These are phyloP conservation scores for Alces alces DNA, from an alignment of 2,113 vertebrate species.

Conservation along the genomic window DNA sequence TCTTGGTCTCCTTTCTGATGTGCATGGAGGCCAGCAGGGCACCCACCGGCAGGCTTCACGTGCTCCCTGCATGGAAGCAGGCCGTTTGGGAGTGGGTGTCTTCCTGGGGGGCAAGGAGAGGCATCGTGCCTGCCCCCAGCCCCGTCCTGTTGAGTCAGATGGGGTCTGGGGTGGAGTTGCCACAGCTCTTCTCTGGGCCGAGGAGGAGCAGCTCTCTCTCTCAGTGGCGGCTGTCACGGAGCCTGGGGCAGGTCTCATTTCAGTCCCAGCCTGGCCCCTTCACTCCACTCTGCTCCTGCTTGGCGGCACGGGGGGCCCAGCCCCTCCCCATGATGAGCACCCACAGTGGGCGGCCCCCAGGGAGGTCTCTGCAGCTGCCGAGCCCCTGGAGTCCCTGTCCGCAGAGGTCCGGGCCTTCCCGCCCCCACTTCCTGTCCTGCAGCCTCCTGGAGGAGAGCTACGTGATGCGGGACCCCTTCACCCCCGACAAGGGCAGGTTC, in stretches of 20 bases:
- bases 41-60: too few species aligned
- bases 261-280: neutral
- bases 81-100: neutral
- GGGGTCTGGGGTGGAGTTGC: neutral
- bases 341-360: fast-evolving
- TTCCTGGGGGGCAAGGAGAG: neutral
- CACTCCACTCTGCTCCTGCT: neutral
- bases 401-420: neutral
- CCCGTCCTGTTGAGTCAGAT: fast-evolving
- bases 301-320: neutral
- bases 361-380: neutral
- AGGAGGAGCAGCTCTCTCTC: too few species aligned
- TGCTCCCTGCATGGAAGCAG: fast-evolving
- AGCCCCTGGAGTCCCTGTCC: fast-evolving
- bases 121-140: fast-evolving
- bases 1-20: neutral
- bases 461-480: constrained; percentile 89
- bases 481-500: constrained; percentile 85
- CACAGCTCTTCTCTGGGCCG: neutral
- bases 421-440: neutral
- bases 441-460: constrained; percentile 91
- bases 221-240: fast-evolving
- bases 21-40: neutral
- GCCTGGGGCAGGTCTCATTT: neutral
- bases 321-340: fast-evolving